phyloP scores from a whole-genome alignment of 2,888 invertebrate genomes.

The Cheilosia vulpina region DNA sequence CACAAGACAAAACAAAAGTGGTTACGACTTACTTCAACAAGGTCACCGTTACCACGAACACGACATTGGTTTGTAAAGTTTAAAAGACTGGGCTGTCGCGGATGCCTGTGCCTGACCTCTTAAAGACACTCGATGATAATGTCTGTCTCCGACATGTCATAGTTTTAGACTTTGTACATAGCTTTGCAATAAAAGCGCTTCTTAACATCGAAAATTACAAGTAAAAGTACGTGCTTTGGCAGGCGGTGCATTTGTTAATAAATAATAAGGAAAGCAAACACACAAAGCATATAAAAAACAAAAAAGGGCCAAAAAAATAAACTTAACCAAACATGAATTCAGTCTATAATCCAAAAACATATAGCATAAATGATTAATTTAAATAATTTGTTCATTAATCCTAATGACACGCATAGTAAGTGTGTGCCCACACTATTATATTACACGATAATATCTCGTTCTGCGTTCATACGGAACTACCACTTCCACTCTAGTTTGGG shows the following conservation, averaged over 20 bases:
- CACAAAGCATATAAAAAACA: constrained; percentile 3
- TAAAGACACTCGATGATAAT: too few relatives aligned
- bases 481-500: constrained; percentile 9
- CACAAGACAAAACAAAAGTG: too few relatives aligned
- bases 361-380: constrained; percentile 1
- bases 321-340: constrained; percentile 23
- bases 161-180: too few relatives aligned
- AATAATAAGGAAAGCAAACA: constrained; percentile 17
- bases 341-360: constrained; percentile 24
- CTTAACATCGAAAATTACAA: neutral
- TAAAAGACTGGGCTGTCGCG: too few relatives aligned
- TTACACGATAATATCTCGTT: constrained; percentile 2
- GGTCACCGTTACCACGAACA: too few relatives aligned
- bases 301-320: constrained; percentile 3
- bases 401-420: constrained; percentile 31
- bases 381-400: constrained; percentile 19
- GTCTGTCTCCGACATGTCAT: too few relatives aligned
- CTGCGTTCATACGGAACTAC: neutral
- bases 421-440: constrained; percentile 38
- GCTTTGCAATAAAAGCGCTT: too few relatives aligned
- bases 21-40: too few relatives aligned
- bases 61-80: too few relatives aligned
- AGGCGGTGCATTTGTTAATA: constrained; percentile 45
- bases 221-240: neutral
- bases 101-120: too few relatives aligned